These are phyloP conservation scores for Cavia aperea DNA, from an alignment of 2,113 vertebrate species.

Conservation along the genomic window DNA sequence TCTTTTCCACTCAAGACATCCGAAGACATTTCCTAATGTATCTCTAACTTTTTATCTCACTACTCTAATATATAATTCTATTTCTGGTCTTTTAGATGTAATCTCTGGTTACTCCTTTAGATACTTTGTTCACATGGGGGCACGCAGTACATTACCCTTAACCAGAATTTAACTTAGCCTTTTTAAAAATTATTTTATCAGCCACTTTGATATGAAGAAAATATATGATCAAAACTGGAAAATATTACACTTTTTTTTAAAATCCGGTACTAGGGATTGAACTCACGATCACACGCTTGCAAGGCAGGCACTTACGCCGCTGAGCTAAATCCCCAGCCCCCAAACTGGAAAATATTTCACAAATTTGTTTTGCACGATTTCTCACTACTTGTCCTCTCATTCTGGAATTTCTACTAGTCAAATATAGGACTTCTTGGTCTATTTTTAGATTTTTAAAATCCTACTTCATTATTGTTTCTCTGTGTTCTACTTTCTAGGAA, in stretches of 20 bases:
- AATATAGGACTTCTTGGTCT: not conserved
- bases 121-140: not conserved
- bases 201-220: not conserved
- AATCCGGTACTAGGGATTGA: no score
- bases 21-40: not conserved
- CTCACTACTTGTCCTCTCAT: not conserved
- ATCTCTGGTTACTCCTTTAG: not conserved
- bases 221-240: not conserved
- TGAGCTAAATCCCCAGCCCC: no score
- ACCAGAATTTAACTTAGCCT: not conserved
- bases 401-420: not conserved
- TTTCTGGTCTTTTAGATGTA: not conserved
- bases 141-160: not conserved
- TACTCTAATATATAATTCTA: not conserved
- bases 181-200: not conserved
- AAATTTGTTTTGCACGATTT: not conserved
- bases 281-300: no score
- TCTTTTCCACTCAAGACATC: not conserved
- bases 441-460: not conserved
- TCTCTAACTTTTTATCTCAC: not conserved
- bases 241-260: not conserved
- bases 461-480: not conserved
- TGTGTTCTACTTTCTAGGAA: not conserved
- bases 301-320: no score
- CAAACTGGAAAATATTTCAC: not conserved